These are phyloP conservation scores for Steinernema khuongi DNA, from an alignment of 1,140 invertebrate species.

Conservation along the genomic window DNA sequence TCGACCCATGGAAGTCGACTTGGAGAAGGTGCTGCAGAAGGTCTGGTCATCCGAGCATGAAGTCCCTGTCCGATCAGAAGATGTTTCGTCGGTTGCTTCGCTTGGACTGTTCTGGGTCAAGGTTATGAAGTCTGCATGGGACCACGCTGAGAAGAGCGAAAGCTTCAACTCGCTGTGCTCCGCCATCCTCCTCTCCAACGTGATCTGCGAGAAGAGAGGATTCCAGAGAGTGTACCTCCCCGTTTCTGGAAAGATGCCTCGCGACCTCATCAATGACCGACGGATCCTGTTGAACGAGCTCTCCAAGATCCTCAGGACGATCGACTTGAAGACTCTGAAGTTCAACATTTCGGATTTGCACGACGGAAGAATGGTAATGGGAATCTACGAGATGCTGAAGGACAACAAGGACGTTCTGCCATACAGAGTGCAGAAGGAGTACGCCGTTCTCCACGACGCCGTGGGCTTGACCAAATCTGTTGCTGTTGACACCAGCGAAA, in stretches of 20 bases:
- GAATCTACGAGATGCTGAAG: conserved; percentile 39
- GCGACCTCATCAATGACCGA: conserved; percentile 36
- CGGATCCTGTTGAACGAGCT: conserved; percentile 28
- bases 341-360: conserved; percentile 37
- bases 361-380: conserved; percentile 44
- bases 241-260: conserved; percentile 23
- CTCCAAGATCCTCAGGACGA: conserved; percentile 23
- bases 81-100: conserved; percentile 34
- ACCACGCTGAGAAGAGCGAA: conserved; percentile 29
- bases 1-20: conserved; percentile 30
- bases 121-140: conserved; percentile 30
- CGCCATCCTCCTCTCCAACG: conserved; percentile 48
- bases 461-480: conserved; percentile 44
- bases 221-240: conserved; percentile 40
- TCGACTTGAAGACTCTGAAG: conserved; percentile 19
- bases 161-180: conserved; percentile 46
- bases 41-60: neutral
- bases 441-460: conserved; percentile 44
- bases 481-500: conserved; percentile 46
- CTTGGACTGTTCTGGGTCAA: conserved; percentile 40
- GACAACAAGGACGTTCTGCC: conserved; percentile 39
- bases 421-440: conserved; percentile 51
- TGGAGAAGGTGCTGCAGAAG: conserved; percentile 5
- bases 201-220: conserved; percentile 38
- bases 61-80: neutral